Percentiles rank a stretch among this genome's conserved stretches.
Conservation (phyloP, 2,113 vertebrate species). For the Nansenia antarctica region DNA sequence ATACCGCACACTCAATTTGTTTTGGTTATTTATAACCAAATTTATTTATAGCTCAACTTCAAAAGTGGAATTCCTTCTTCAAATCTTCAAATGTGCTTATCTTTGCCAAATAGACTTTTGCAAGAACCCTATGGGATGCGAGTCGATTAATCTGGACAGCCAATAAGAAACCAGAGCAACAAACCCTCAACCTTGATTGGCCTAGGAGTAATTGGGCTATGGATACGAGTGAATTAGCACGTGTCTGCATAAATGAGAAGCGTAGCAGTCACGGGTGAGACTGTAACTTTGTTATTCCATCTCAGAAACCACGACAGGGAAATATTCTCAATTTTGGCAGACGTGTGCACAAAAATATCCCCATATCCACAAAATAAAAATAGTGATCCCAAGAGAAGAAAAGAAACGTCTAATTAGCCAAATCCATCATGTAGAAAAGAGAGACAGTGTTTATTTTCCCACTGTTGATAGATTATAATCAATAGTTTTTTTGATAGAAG, state of each 20-base stretch:
- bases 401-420: conserved; percentile 36
- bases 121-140: conserved; percentile 50
- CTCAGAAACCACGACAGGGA: conserved; percentile 33
- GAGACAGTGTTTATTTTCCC: conserved; percentile 36
- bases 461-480: conserved; percentile 37
- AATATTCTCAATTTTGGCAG: conserved; percentile 37
- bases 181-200: conserved; percentile 53
- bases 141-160: conserved; percentile 61
- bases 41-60: conserved; percentile 47
- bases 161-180: conserved; percentile 72
- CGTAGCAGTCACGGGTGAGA: conserved; percentile 37
- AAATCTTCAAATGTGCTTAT: conserved; percentile 67
- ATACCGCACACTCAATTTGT: conserved; percentile 8
- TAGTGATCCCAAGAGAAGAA: conserved; percentile 4
- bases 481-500: conserved; percentile 37
- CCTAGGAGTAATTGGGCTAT: conserved; percentile 55
- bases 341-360: conserved; percentile 39
- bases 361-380: conserved; percentile 38
- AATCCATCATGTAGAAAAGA: conserved; percentile 30
- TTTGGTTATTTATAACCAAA: conserved; percentile 42
- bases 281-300: conserved; percentile 47
- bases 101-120: conserved; percentile 50
- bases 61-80: conserved; percentile 60
- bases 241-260: conserved; percentile 47
- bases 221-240: conserved; percentile 47